Evolutionary conservation across 2,888 invertebrate species (phyloP).

Genomic region (Lacanobia oleracea): DNA sequence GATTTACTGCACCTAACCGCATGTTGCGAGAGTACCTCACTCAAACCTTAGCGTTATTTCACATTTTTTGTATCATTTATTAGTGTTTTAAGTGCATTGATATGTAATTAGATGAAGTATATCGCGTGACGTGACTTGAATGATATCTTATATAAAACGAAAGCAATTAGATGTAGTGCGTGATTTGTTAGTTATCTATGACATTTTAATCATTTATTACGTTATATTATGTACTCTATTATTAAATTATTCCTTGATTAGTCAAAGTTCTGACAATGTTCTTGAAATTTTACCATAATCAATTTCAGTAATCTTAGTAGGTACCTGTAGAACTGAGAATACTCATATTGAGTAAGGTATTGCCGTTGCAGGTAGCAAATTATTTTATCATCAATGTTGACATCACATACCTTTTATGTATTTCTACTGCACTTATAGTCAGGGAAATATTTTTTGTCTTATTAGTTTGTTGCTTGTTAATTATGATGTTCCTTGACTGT

Average conservation of each 20-base stretch:
- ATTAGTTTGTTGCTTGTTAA: no score
- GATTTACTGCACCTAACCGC: constrained; percentile 2
- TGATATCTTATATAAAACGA: background rate
- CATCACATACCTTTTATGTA: no score
- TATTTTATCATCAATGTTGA: no score
- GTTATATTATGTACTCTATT: background rate
- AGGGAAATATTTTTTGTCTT: no score
- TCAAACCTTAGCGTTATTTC: constrained; percentile 1
- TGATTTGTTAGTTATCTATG: background rate
- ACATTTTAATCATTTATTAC: background rate
- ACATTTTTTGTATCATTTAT: background rate
- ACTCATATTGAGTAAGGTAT: no score
- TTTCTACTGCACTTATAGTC: no score
- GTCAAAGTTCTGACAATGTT: background rate
- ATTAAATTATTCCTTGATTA: background rate
- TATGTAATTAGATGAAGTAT: background rate
- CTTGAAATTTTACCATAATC: background rate
- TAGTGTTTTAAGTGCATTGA: background rate
- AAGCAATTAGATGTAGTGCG: constrained; percentile 4
- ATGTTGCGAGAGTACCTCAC: background rate
- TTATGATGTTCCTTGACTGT: no score
- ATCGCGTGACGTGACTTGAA: background rate
- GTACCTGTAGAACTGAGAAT: no score
- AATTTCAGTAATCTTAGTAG: no score
- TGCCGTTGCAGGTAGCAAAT: no score